phyloP scores from a whole-genome alignment of 2,113 vertebrate genomes.

The Ondatra zibethicus region DNA sequence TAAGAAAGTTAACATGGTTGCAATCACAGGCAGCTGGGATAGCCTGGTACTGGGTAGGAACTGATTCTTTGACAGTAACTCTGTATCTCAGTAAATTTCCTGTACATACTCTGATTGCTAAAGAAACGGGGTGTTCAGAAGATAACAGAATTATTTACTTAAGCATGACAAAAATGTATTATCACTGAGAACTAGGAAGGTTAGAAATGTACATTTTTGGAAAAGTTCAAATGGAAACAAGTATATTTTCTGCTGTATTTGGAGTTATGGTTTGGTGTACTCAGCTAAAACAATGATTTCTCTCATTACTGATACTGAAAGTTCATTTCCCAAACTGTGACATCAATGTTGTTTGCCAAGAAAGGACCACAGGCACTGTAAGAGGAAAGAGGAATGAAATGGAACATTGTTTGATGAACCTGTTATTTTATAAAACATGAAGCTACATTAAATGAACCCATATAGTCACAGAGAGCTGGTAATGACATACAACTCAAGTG shows the following conservation, averaged over 20 bases:
- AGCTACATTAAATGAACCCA: not conserved
- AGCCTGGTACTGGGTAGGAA: not conserved
- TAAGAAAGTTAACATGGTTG: not conserved
- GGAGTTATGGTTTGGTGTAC: not conserved
- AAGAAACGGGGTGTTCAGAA: not conserved
- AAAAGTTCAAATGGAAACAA: not conserved
- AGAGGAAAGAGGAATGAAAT: not conserved
- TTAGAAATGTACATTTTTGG: not conserved
- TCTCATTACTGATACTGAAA: not conserved
- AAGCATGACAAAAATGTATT: constrained; percentile 8
- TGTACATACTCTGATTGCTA: not conserved
- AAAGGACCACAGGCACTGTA: not conserved
- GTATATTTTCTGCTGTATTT: not conserved
- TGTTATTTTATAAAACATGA: not conserved
- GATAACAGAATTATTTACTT: constrained; percentile 7
- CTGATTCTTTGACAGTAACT: not conserved
- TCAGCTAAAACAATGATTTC: not conserved
- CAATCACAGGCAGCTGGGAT: not conserved
- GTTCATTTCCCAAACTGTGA: not conserved
- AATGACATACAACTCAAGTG: constrained; percentile 19
- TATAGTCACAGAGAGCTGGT: not conserved
- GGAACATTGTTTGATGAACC: not conserved
- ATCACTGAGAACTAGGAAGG: not conserved
- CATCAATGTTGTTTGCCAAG: not conserved
- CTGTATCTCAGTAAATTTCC: not conserved